A percentile compares a stretch with the other conserved stretches of the same genome.
phyloP scores from a whole-genome alignment of 2,888 invertebrate species.

The Steinernema carpocapsae region DNA sequence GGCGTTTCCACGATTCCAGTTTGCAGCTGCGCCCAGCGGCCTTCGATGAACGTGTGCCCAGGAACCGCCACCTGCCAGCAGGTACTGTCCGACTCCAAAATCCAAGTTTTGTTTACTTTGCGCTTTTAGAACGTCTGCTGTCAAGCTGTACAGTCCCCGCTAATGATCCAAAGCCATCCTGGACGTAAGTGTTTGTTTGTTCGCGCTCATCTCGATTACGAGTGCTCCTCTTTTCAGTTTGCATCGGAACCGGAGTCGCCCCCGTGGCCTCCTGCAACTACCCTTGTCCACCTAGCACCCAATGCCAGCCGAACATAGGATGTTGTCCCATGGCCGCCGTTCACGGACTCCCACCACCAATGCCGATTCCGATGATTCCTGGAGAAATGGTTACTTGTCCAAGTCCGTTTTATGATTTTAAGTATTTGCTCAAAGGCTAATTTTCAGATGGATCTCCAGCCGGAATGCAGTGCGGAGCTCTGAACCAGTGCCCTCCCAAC shows the following conservation, averaged over 20 bases:
- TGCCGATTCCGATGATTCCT: neutral
- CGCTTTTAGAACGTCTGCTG: constrained; percentile 57
- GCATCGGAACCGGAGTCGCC: constrained; percentile 54
- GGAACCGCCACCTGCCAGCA: constrained; percentile 54
- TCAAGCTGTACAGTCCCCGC: constrained; percentile 45
- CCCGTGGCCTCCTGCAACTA: constrained; percentile 55
- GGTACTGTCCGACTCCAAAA: constrained; percentile 36
- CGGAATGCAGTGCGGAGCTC: constrained; percentile 40
- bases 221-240: constrained; percentile 45
- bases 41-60: constrained; percentile 50
- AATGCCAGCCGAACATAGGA: constrained; percentile 53
- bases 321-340: constrained; percentile 45
- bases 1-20: constrained; percentile 40
- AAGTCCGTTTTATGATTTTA: neutral
- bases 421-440: neutral
- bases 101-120: constrained; percentile 6
- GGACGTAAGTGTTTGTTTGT: constrained; percentile 28
- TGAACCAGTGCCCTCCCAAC: constrained; percentile 47
- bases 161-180: constrained; percentile 25
- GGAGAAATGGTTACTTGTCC: constrained; percentile 20
- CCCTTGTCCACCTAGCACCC: constrained; percentile 53
- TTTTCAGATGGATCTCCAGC: constrained; percentile 53
- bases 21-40: constrained; percentile 51
- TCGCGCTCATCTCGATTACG: constrained; percentile 9
- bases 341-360: constrained; percentile 2